Percentiles rank a stretch among this genome's conserved stretches.
phyloP scores from a whole-genome alignment of 2,888 invertebrate genomes.

The Nomada ruficornis region DNA sequence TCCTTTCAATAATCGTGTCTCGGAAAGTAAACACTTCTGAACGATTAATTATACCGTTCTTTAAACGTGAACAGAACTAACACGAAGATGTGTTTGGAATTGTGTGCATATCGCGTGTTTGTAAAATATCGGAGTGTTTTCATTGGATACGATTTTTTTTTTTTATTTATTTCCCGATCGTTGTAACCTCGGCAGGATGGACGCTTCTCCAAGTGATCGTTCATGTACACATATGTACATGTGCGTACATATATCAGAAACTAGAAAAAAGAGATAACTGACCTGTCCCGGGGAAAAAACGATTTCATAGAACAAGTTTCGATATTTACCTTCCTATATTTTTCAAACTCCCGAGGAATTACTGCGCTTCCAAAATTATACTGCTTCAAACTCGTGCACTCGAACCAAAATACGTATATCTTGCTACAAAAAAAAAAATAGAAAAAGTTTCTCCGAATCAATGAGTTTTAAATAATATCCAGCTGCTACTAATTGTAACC shows the following conservation, averaged over 20 bases:
- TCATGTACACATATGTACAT: not conserved
- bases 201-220: slow-evolving; percentile 22
- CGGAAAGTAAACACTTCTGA: not conserved
- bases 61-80: not conserved
- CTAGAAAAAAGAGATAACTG: slow-evolving; percentile 29
- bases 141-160: slow-evolving; percentile 1
- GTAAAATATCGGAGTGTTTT: slow-evolving; percentile 22
- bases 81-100: not conserved
- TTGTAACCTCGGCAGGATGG: slow-evolving; percentile 28
- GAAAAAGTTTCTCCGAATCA: not conserved
- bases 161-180: slow-evolving; percentile 28
- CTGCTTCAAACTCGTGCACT: not conserved
- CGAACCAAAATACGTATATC: not conserved
- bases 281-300: slow-evolving; percentile 5
- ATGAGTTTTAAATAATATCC: not conserved
- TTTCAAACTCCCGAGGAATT: slow-evolving; percentile 15
- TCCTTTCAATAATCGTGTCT: not conserved
- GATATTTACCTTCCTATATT: slow-evolving; percentile 23
- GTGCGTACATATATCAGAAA: slow-evolving; percentile 12
- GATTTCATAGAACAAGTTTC: slow-evolving; percentile 2
- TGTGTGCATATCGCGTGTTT: not conserved
- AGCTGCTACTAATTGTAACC: not conserved
- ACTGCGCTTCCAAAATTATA: not conserved
- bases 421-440: no score
- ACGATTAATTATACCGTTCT: not conserved